phyloP scores from a whole-genome alignment of 2,113 vertebrate genomes.

The Antechinus stuartii region DNA sequence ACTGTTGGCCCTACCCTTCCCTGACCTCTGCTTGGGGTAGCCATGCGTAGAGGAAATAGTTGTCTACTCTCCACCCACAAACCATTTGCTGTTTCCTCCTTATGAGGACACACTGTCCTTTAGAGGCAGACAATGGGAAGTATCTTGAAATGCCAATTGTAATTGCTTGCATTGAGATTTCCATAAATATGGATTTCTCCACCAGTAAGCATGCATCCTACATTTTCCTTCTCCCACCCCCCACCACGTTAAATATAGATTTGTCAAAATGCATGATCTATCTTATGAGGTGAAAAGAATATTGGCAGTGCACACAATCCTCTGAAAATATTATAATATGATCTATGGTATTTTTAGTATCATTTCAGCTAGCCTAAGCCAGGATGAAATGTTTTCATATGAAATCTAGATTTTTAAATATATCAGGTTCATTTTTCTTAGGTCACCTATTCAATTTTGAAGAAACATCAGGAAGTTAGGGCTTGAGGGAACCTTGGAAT shows the following conservation, averaged over 20 bases:
- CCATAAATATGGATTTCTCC: slow-evolving; percentile 64
- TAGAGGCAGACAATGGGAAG: slow-evolving; percentile 15
- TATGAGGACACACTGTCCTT: slow-evolving; percentile 34
- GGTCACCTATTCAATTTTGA: not conserved
- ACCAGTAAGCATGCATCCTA: slow-evolving; percentile 47
- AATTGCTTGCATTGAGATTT: slow-evolving; percentile 61
- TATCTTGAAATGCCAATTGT: slow-evolving; percentile 67
- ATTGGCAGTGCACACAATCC: slow-evolving; percentile 25
- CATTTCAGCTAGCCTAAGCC: slow-evolving; percentile 31
- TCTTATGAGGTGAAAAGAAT: slow-evolving; percentile 48
- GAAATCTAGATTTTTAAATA: slow-evolving; percentile 28
- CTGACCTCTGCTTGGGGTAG: not conserved
- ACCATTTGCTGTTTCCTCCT: slow-evolving; percentile 26
- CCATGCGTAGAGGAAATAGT: not conserved
- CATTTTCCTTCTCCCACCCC: slow-evolving; percentile 37
- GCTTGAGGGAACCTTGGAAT: not conserved
- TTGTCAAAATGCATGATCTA: slow-evolving; percentile 61
- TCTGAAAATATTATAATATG: slow-evolving; percentile 59
- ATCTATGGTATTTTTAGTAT: slow-evolving; percentile 60
- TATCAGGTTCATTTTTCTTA: slow-evolving; percentile 9
- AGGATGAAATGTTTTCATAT: slow-evolving; percentile 41
- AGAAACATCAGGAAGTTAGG: not conserved
- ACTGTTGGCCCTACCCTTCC: not conserved
- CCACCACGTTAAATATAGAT: slow-evolving; percentile 73
- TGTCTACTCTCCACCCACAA: not conserved